A percentile compares a stretch with the other conserved stretches of the same genome.
phyloP scores from a whole-genome alignment of 2,888 invertebrate species.

The Phortica magna region DNA sequence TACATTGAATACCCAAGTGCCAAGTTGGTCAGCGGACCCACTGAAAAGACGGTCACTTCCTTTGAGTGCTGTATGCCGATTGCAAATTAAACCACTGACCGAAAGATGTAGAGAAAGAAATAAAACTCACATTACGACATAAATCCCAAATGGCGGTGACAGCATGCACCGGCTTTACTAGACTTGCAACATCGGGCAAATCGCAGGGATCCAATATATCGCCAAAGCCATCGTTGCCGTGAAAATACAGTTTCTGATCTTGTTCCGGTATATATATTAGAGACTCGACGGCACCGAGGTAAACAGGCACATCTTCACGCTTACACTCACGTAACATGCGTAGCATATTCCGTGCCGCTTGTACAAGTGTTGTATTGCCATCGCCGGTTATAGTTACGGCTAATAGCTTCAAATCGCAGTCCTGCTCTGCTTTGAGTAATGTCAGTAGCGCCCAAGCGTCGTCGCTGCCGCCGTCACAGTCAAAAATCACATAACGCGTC shows the following conservation, averaged over 20 bases:
- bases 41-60: constrained; percentile 82
- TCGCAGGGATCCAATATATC: constrained; percentile 79
- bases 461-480: constrained; percentile 83
- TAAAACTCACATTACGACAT: constrained; percentile 79
- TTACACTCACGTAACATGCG: constrained; percentile 81
- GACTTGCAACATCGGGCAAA: constrained; percentile 77
- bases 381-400: constrained; percentile 85
- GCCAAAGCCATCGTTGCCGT: constrained; percentile 86
- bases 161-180: constrained; percentile 80
- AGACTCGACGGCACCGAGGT: constrained; percentile 81
- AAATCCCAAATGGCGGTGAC: constrained; percentile 81
- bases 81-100: neutral
- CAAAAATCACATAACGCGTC: constrained; percentile 79
- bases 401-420: constrained; percentile 77
- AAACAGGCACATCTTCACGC: constrained; percentile 81
- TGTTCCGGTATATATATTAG: constrained; percentile 77
- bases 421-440: constrained; percentile 79
- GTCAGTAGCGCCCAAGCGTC: constrained; percentile 83
- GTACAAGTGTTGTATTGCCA: constrained; percentile 86
- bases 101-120: neutral
- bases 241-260: constrained; percentile 77
- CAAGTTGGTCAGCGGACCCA: constrained; percentile 89
- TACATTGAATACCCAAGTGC: constrained; percentile 86
- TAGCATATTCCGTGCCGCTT: constrained; percentile 85
- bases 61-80: constrained; percentile 75